A percentile compares a stretch with the other conserved stretches of the same genome.
Conservation (phyloP, 2,797 vertebrate species). For the Aldrovandia affinis region DNA sequence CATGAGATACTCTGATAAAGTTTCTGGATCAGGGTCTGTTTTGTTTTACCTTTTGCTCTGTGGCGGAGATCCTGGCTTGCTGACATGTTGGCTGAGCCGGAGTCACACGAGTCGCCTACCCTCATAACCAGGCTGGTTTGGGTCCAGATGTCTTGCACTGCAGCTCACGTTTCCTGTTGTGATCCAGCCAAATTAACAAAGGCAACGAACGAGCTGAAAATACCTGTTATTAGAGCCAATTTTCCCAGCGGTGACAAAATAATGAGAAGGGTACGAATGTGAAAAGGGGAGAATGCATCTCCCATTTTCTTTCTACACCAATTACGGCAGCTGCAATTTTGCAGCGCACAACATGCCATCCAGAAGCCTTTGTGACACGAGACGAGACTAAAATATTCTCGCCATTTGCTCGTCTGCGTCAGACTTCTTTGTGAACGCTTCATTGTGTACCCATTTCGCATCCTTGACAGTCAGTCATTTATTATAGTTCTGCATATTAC, state of each 20-base stretch:
- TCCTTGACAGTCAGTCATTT: not conserved
- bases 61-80: not conserved
- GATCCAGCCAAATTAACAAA: slow-evolving; percentile 13
- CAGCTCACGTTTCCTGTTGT: not conserved
- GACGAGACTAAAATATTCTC: not conserved
- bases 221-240: not conserved
- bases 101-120: slow-evolving; percentile 6
- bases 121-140: not conserved
- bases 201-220: not conserved
- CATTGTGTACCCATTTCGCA: not conserved
- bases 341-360: not conserved
- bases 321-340: not conserved
- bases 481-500: not conserved
- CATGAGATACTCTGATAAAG: slow-evolving; percentile 1
- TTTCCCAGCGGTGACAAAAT: not conserved
- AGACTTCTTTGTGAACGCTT: not conserved
- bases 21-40: slow-evolving; percentile 9
- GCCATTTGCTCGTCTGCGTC: too few species aligned
- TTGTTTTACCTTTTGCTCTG: not conserved
- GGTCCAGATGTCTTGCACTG: not conserved
- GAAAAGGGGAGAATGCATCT: not conserved
- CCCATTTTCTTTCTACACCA: not conserved
- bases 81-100: not conserved
- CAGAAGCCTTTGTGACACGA: not conserved
- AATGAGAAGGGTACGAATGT: not conserved